A percentile compares a stretch with the other conserved stretches of the same genome.
phyloP scores from a whole-genome alignment of 1,140 invertebrate species.

The Phthorimaea operculella region DNA sequence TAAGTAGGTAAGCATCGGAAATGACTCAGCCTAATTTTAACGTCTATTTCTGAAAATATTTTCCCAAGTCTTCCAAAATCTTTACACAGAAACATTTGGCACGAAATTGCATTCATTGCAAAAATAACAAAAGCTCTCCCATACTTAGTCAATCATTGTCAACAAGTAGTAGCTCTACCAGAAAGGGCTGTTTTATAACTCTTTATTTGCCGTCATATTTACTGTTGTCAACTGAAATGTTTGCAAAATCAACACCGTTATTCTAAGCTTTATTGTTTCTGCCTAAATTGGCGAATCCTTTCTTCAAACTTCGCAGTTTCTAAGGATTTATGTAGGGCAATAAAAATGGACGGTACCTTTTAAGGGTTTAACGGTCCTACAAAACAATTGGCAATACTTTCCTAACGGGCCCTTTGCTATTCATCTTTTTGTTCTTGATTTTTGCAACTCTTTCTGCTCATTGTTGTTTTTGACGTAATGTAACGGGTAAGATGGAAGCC shows the following conservation, averaged over 20 bases:
- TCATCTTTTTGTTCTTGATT: constrained; percentile 6
- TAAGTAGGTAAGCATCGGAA: too few relatives aligned
- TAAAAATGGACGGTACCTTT: constrained; percentile 7
- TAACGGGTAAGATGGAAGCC: not conserved
- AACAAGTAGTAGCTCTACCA: too few relatives aligned
- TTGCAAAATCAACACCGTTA: constrained; percentile 5
- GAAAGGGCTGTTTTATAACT: too few relatives aligned
- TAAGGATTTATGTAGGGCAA: constrained; percentile 9
- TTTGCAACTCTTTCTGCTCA: constrained; percentile 12
- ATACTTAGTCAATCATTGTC: too few relatives aligned
- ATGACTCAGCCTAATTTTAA: too few relatives aligned
- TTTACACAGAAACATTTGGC: too few relatives aligned
- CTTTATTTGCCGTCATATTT: too few relatives aligned
- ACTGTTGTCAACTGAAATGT: too few relatives aligned
- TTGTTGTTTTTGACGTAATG: not conserved
- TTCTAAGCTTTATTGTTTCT: constrained; percentile 8
- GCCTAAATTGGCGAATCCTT: constrained; percentile 10
- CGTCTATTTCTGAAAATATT: too few relatives aligned
- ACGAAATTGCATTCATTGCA: too few relatives aligned
- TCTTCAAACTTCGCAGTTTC: constrained; percentile 6
- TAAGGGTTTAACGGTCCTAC: constrained; percentile 8
- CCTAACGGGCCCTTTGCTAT: constrained; percentile 3
- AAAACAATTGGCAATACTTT: constrained; percentile 6
- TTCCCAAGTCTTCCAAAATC: too few relatives aligned
- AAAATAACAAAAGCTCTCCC: too few relatives aligned